phyloP scores from a whole-genome alignment of 2,113 vertebrate genomes.

The Mola mola region DNA sequence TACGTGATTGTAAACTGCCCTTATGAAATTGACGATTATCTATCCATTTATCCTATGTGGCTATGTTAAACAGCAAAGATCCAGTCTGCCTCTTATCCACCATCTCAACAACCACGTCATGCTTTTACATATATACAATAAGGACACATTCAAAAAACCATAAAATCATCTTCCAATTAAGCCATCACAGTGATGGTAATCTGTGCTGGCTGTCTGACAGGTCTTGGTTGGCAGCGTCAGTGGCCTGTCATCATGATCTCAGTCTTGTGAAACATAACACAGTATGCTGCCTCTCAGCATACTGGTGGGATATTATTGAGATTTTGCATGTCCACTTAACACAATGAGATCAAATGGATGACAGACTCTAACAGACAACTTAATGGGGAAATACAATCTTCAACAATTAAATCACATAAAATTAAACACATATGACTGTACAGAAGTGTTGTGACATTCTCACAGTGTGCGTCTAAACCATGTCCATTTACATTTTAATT shows the following conservation, averaged over 20 bases:
- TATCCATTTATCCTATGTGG: no score
- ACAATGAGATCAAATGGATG: slow-evolving; percentile 45
- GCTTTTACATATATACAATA: not conserved
- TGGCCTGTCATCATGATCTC: slow-evolving; percentile 37
- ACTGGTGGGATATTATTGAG: slow-evolving; percentile 12
- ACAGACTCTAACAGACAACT: slow-evolving; percentile 27
- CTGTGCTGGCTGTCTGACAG: slow-evolving; percentile 37
- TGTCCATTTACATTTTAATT: no score
- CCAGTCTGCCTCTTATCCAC: no score
- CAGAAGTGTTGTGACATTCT: not conserved
- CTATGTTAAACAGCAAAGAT: no score
- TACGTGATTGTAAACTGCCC: no score
- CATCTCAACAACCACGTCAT: not conserved
- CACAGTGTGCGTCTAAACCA: no score
- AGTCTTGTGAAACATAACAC: slow-evolving; percentile 20
- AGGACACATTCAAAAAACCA: slow-evolving; percentile 4
- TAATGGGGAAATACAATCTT: slow-evolving; percentile 1
- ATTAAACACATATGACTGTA: not conserved
- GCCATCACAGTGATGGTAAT: slow-evolving; percentile 23
- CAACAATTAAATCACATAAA: not conserved
- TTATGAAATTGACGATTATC: no score
- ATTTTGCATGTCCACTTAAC: slow-evolving; percentile 46
- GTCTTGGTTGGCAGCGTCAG: slow-evolving; percentile 33
- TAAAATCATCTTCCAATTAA: slow-evolving; percentile 15
- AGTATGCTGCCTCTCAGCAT: slow-evolving; percentile 28